Conservation (phyloP, 2,888 invertebrate species). For the Nasonovia ribisnigri region DNA sequence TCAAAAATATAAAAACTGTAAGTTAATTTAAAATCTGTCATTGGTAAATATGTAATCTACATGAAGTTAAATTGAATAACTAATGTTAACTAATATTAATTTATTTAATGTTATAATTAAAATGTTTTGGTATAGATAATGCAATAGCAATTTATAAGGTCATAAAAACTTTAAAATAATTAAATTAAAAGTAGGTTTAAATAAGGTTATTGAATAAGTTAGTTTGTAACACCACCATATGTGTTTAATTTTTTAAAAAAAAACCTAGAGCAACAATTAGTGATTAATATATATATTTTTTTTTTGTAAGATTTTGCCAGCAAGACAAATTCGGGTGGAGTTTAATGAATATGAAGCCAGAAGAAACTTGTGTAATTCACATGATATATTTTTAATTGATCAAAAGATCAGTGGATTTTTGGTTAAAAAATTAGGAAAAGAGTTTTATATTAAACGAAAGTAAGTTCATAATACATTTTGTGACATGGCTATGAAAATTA, state of each 20-base stretch:
- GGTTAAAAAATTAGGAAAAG: conserved; percentile 66
- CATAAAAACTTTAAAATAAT: not conserved
- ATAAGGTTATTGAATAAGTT: too few relatives aligned
- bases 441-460: conserved; percentile 68
- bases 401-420: conserved; percentile 65
- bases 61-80: not conserved
- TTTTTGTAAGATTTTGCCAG: conserved; percentile 65
- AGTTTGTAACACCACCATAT: too few relatives aligned
- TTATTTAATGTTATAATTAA: not conserved
- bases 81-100: not conserved
- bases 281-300: too few relatives aligned
- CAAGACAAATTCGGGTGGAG: conserved; percentile 66
- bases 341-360: conserved; percentile 66
- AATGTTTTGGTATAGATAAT: not conserved
- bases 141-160: not conserved
- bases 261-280: too few relatives aligned
- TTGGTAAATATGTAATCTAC: not conserved
- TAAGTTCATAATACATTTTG: conserved; percentile 43
- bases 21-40: not conserved
- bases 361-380: conserved; percentile 66
- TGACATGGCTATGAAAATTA: not conserved
- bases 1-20: conserved; percentile 65
- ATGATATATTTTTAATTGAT: conserved; percentile 67
- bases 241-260: too few relatives aligned
- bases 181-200: too few relatives aligned